These are phyloP conservation scores for Eubucco bourcierii DNA, from an alignment of 2,113 vertebrate species.

Conservation along the genomic window DNA sequence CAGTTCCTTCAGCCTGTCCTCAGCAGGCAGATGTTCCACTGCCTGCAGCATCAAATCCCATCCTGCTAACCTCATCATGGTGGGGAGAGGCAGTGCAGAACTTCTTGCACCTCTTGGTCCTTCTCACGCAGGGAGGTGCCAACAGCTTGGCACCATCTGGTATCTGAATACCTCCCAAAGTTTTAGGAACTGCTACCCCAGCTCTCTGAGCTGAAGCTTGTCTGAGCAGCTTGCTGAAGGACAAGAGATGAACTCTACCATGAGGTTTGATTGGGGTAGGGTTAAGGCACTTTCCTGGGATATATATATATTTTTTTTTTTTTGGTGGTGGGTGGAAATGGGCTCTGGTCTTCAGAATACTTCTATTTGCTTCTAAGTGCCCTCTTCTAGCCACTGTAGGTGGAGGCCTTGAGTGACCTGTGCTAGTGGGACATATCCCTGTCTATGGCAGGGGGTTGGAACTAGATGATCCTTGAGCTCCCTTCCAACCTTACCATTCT, in stretches of 20 bases:
- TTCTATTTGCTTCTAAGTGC: neutral
- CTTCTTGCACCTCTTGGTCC: neutral
- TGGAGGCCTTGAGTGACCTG: too few relatives aligned
- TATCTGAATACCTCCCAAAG: neutral
- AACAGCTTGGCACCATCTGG: neutral
- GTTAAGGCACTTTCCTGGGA: neutral
- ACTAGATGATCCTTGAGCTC: too few relatives aligned
- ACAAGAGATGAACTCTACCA: neutral
- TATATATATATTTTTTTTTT: too few relatives aligned
- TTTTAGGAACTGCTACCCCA: neutral
- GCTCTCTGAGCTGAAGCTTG: neutral
- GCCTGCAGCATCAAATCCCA: constrained; percentile 12
- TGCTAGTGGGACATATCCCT: too few relatives aligned
- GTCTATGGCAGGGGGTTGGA: too few relatives aligned
- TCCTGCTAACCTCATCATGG: constrained; percentile 13
- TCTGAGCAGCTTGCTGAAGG: neutral
- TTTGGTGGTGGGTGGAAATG: neutral
- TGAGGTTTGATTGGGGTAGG: neutral
- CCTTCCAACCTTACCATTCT: too few relatives aligned
- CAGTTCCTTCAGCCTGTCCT: too few relatives aligned
- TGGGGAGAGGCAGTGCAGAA: neutral
- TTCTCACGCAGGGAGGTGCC: neutral
- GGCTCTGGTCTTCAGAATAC: neutral
- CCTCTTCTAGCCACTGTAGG: neutral
- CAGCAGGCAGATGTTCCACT: too few relatives aligned